phyloP scores from a whole-genome alignment of 2,797 vertebrate species.

The Propithecus deckenii region DNA sequence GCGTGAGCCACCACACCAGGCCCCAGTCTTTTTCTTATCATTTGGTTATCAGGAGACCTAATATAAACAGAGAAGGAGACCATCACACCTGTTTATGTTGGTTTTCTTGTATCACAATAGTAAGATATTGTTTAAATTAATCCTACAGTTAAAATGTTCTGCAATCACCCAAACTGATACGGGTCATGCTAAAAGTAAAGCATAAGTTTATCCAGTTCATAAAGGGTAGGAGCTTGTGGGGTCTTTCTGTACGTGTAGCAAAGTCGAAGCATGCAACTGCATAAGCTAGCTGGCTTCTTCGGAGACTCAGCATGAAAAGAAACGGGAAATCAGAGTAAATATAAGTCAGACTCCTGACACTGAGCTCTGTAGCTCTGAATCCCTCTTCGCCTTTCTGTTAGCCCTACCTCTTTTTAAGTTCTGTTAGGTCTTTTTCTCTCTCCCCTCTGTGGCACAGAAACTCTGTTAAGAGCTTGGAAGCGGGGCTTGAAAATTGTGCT shows the following conservation, averaged over 20 bases:
- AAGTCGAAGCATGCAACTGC: neutral
- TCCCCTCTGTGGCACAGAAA: neutral
- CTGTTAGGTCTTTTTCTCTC: neutral
- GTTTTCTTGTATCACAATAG: neutral
- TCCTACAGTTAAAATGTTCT: neutral
- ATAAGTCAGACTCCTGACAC: neutral
- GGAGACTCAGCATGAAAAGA: conserved; percentile 30
- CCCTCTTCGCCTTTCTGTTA: conserved; percentile 30
- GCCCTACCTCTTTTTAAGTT: conserved; percentile 8
- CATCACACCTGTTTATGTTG: neutral
- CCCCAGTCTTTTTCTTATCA: neutral
- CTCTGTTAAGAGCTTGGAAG: neutral
- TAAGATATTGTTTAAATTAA: conserved; percentile 14
- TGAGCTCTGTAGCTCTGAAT: neutral
- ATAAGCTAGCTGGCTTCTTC: neutral
- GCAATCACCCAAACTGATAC: neutral
- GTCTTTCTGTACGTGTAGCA: neutral
- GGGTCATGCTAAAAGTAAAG: neutral
- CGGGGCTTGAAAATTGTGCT: neutral
- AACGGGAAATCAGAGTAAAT: conserved; percentile 13
- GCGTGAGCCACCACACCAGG: too few relatives aligned
- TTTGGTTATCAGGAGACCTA: neutral
- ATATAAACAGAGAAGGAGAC: neutral
- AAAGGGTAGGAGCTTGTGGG: neutral
- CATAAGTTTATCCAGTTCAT: neutral